These are phyloP conservation scores for Cossypha heuglini DNA, from an alignment of 2,797 vertebrate species.

Conservation along the genomic window DNA sequence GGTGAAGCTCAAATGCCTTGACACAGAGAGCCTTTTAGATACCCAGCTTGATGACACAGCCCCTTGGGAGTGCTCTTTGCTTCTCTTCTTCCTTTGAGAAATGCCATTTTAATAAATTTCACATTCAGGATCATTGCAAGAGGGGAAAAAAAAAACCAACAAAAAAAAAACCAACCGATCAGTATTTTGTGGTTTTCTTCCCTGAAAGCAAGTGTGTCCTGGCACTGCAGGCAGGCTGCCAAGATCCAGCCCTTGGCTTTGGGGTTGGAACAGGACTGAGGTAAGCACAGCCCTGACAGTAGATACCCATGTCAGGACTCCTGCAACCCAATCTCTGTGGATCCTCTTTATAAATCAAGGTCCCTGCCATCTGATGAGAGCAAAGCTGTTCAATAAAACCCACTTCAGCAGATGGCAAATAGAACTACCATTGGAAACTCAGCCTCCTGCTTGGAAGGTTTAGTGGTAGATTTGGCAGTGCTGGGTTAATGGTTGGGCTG, in stretches of 20 bases:
- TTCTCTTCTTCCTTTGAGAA: background rate
- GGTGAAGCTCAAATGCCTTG: background rate
- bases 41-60: background rate
- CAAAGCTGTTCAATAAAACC: conserved; percentile 34
- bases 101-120: background rate
- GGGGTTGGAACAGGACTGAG: background rate
- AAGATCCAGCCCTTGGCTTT: background rate
- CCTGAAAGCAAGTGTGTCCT: background rate
- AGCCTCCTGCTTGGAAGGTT: background rate
- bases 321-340: background rate
- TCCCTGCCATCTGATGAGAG: background rate
- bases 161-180: background rate
- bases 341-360: conserved; percentile 31
- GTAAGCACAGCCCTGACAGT: background rate
- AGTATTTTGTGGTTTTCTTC: background rate
- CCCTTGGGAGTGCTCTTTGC: background rate
- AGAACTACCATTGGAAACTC: background rate
- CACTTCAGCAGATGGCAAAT: background rate
- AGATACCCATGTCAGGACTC: background rate
- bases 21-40: background rate
- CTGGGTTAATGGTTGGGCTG: background rate
- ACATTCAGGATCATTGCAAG: background rate
- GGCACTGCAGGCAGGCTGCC: background rate
- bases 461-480: background rate
- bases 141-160: background rate